phyloP scores from a whole-genome alignment of 2,113 vertebrate genomes.

The Engystomops pustulosus region DNA sequence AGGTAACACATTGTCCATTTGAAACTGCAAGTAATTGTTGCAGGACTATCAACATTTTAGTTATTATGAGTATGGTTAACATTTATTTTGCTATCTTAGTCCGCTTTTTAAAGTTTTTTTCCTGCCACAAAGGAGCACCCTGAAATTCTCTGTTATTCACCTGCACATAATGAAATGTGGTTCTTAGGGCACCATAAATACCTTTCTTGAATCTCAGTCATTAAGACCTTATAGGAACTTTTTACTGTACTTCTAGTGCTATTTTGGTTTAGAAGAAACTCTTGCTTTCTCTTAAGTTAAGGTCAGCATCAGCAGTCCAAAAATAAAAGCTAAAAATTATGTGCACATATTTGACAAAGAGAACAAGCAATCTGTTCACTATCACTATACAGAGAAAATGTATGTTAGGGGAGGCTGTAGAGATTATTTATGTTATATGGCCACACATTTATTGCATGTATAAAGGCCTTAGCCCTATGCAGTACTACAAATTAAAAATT shows the following conservation, averaged over 20 bases:
- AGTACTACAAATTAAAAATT: slow-evolving; percentile 49
- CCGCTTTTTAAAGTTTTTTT: neutral
- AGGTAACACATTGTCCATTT: too few species aligned
- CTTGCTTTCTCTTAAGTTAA: neutral
- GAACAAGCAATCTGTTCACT: neutral
- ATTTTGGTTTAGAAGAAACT: neutral
- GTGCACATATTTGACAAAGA: neutral
- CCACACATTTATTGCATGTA: neutral
- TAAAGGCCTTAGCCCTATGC: slow-evolving; percentile 28
- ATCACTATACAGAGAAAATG: neutral
- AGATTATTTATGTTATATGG: neutral
- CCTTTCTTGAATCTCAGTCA: too few species aligned
- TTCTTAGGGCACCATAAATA: too few species aligned
- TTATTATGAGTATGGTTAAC: too few species aligned
- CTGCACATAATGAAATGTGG: too few species aligned
- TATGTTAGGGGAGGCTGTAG: neutral
- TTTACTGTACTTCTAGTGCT: too few species aligned
- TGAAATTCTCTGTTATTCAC: too few species aligned
- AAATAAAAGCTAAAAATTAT: neutral
- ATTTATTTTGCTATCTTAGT: neutral
- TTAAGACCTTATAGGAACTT: too few species aligned
- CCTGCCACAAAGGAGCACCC: too few species aligned
- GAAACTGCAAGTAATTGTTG: too few species aligned
- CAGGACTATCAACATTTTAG: too few species aligned
- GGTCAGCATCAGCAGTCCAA: neutral